Evolutionary conservation across 2,888 invertebrate genomes (phyloP), one percentile per base, ranked within the genome.

Genomic region (Nebria salina): DNA sequence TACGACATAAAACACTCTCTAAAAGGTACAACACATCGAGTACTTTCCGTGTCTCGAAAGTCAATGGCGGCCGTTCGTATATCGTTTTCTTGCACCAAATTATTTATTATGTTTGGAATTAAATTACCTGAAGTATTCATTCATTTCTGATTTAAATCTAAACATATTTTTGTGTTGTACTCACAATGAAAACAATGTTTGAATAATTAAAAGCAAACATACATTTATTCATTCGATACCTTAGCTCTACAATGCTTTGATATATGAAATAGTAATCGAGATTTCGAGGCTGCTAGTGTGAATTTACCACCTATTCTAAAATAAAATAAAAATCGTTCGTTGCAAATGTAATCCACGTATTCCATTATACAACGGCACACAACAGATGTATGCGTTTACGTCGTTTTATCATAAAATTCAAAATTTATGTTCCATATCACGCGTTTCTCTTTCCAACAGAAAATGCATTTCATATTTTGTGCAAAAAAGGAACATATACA

Each of bases 361-460:
- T 80, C 80, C 80, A 80, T 80, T 80, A 80, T 80, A 80, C 74
- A 74, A 5, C 25, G 34, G 13, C 65, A 74, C 66, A 80, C 80
- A 80, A 80, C 80, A 80, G 72, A 80, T 75, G 80, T 72, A 75
- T 80, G 80, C 80, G 75, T 80, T 80, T 75, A 75, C 74, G 64
- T 72, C 70, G 75, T 72, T 80, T 80, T 75, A 75, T 80, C 75
- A 80, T 80, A 75, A 80, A 80, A 80, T 75, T 70, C 72, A 42
- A 75, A 80, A 80, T 80, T 80, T 75, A 80, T 80, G 75, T 80
- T 80, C 75, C 80, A 74, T 70, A 80, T 80, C 80, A 80, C 75
- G 80, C 43, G 42, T 80, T 80, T 75, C 75, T 68, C 20, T 26
- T 75, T 75, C 74, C 78, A 15, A 74, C 78, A 78, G 54, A 80